phyloP scores from a whole-genome alignment of 2,113 vertebrate genomes.

The Sinocyclocheilus grahami region DNA sequence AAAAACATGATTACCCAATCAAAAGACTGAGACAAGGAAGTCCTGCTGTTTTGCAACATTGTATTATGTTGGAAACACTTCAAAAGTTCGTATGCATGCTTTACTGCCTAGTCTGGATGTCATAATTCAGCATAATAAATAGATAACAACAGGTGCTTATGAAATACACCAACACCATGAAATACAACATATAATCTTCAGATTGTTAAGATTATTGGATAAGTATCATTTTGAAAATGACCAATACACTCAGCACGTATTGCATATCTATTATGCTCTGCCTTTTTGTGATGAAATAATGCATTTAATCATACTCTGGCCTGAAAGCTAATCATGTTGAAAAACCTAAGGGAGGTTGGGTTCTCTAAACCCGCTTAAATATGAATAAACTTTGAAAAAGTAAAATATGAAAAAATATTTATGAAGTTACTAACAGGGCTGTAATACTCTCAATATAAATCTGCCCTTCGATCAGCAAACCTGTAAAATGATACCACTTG shows the following conservation, averaged over 20 bases:
- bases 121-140: not conserved
- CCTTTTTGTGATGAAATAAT: not conserved
- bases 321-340: not conserved
- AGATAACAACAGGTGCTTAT: not conserved
- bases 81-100: not conserved
- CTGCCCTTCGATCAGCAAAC: constrained; percentile 10
- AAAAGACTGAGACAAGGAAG: not conserved
- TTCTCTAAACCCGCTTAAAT: not conserved
- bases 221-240: not conserved
- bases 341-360: not conserved
- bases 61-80: not conserved
- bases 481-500: not conserved
- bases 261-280: not conserved
- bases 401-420: not conserved
- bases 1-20: not conserved
- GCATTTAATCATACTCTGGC: not conserved
- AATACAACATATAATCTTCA: not conserved
- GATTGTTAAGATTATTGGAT: not conserved
- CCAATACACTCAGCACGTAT: not conserved
- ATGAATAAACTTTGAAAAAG: not conserved
- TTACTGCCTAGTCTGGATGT: constrained; percentile 8
- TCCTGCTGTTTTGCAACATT: not conserved
- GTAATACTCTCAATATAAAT: not conserved
- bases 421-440: not conserved
- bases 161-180: not conserved